Conservation (phyloP, 2,888 invertebrate genomes). For the Dynastes grantii region DNA sequence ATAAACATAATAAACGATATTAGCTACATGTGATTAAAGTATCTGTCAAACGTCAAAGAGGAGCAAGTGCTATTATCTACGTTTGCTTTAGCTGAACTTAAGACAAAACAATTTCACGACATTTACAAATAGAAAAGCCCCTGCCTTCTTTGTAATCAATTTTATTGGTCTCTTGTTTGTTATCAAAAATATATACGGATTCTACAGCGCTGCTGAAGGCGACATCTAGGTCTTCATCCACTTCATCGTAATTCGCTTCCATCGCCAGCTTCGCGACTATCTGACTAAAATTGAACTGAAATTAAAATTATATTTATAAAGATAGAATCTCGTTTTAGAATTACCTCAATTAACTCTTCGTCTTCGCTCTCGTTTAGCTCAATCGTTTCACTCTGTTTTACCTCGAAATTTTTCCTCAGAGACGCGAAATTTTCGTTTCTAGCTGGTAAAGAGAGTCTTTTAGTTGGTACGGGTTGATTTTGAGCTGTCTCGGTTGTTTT, state of each 20-base stretch:
- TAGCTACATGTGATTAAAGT: no score
- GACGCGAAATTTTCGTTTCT: background rate
- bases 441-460: background rate
- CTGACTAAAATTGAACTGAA: slow-evolving; percentile 37
- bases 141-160: slow-evolving; percentile 5
- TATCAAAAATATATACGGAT: slow-evolving; percentile 14
- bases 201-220: background rate
- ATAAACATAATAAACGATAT: no score
- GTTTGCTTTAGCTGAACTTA: background rate
- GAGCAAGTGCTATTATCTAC: no score
- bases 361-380: background rate
- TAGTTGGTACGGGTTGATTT: background rate
- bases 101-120: background rate
- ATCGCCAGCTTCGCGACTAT: background rate
- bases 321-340: background rate
- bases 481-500: background rate
- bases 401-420: slow-evolving; percentile 23
- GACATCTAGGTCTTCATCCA: background rate
- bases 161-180: slow-evolving; percentile 2
- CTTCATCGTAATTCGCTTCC: background rate
- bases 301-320: slow-evolving; percentile 25
- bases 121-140: background rate
- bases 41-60: no score
- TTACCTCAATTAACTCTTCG: slow-evolving; percentile 18
- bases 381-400: background rate